Base-by-base conservation (phyloP, 2,888 invertebrate genomes). In the Epirrhoe alternata region DNA sequence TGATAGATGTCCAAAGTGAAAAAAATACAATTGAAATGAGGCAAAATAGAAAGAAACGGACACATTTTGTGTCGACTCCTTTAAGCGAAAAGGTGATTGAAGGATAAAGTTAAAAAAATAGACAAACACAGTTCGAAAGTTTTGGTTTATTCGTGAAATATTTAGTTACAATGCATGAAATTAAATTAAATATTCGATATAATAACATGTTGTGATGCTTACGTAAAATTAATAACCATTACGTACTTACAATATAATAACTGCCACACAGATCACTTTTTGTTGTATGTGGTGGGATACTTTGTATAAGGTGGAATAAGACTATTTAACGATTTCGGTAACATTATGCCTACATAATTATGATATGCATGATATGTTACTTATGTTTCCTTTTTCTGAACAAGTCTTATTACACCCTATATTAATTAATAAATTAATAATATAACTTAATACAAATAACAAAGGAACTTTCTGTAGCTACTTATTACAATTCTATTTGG, bases 261-360 rank as follows among this genome's bases (percentile, higher is more conserved):
- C 45, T 14, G 45, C 45, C n/a, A 14, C 14, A 14, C 14, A 4
- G 35, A 61, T 51, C 58, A 59, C 49, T 49, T 53, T 24, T 16
- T 33, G 1, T 47, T 54, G 4, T 47, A 47, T 16, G 33, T 55
- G 55, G 61, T 61, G 61, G 64, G 49, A 54, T 64, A 47, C 14
- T 14, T 14, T 47, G 12, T 42, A n/a, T 6, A 45, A 42, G 38
- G 38, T 42, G 38, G 2, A 38, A 38, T 38, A 42, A 42, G 38
- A 42, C 38, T 42, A 33, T 33, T 33, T 33, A 33, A 33, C 3
- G 33, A 33, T 5, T 33, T 33, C 5, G 7, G 33, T 7, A 33
- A 33, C 33, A 33, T 7, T 33, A 33, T 7, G 5, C 6, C 33
- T 33, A 7, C 7, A 5, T 33, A 1, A 33, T 24, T 24, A 24